phyloP scores from a whole-genome alignment of 2,888 invertebrate genomes.

The Stenurella melanura region DNA sequence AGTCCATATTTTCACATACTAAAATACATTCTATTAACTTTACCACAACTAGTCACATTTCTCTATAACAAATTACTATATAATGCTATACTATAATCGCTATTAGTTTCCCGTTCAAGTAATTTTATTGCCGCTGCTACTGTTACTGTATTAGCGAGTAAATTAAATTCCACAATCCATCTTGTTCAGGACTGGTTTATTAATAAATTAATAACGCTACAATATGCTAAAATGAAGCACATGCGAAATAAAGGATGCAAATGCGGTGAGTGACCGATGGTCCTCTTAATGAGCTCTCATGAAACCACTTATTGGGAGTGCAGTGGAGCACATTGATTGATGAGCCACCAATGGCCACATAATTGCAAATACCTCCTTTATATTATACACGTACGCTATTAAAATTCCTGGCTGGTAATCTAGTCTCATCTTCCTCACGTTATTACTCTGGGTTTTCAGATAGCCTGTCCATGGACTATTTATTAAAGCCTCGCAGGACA shows the following conservation, averaged over 20 bases:
- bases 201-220: constrained; percentile 5
- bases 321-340: constrained; percentile 46
- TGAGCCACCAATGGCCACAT: constrained; percentile 45
- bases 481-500: not conserved
- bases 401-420: constrained; percentile 47
- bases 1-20: too few species aligned
- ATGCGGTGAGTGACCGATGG: constrained; percentile 53
- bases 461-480: not conserved
- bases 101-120: too few species aligned
- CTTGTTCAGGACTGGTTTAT: constrained; percentile 2
- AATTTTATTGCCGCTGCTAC: not conserved
- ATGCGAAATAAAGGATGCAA: constrained; percentile 48
- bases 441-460: not conserved
- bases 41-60: too few species aligned
- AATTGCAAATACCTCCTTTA: constrained; percentile 54
- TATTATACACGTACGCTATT: constrained; percentile 53
- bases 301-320: not conserved
- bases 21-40: too few species aligned
- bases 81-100: too few species aligned
- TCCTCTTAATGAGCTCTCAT: constrained; percentile 43
- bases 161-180: not conserved
- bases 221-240: not conserved
- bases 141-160: not conserved
- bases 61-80: too few species aligned
- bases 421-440: constrained; percentile 5